Evolutionary conservation across 2,797 vertebrate species (phyloP), one percentile per base, ranked within the genome.

Genomic region (Xenentodon cancila): DNA sequence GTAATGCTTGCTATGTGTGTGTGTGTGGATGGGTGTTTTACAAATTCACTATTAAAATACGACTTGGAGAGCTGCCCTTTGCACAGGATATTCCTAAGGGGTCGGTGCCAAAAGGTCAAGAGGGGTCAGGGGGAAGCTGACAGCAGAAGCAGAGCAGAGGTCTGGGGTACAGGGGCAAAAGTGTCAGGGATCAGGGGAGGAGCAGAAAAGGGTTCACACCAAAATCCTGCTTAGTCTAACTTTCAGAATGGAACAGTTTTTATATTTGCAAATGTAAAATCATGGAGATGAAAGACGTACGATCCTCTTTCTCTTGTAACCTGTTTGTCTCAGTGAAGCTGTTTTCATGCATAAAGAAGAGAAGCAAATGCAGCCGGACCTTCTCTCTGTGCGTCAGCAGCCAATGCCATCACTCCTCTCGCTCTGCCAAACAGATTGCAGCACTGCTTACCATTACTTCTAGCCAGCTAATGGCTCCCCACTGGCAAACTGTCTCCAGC

Each of bases 391-490:
- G 85, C 75, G 79, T 90, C 84, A 87, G 68, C 71, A 85, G 57
- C 69, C 59, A 55, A 84, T 73, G 42, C 70, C 77, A 84, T 84
- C 68, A 7, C 77, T 51, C 42, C 43, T 55, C 49, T 1, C 17
- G 59, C 73, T 63, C 77, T 90, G 88, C 88, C 89, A 91, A 82
- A 88, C 46, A 21, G 77, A 88, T 90, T 89, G 90, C 87, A 80
- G 63, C 82, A 80, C 61, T 62, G 72, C 64, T 87, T 69, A 78
- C 84, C 18, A 7, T 68, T 40, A 68, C 70, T 75, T 52, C 76
- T 76, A 57, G 66, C 44, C 37, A 68, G 70, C 75, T 88, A 84
- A 88, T 84, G 71, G 77, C 70, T 90, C 89, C 87, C 82, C 63
- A 63, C 65, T 88, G 86, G 71, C 77, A 72, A 68, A 78, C 65